phyloP scores from a whole-genome alignment of 2,888 invertebrate species.

The Erynnis tages region DNA sequence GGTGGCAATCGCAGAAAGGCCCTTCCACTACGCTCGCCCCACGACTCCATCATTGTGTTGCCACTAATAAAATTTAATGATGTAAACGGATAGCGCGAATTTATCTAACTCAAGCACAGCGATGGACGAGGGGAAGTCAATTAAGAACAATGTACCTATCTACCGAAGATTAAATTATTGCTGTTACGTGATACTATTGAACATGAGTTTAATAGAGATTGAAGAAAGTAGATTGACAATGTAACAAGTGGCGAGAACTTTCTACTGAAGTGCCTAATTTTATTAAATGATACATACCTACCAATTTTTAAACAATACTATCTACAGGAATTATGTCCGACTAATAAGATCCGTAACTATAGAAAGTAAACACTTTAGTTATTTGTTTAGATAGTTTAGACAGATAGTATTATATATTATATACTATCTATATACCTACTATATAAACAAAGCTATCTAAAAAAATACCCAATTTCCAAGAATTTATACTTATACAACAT shows the following conservation, averaged over 20 bases:
- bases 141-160: slow-evolving; percentile 70
- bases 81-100: slow-evolving; percentile 80
- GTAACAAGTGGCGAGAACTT: slow-evolving; percentile 4
- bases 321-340: neutral
- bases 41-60: slow-evolving; percentile 66
- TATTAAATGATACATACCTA: no score
- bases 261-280: no score
- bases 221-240: slow-evolving; percentile 11
- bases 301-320: no score
- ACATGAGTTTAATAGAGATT: slow-evolving; percentile 29
- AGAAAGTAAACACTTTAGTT: no score
- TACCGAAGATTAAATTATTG: slow-evolving; percentile 57
- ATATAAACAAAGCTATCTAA: no score
- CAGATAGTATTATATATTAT: no score
- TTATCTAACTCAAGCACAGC: slow-evolving; percentile 67
- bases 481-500: no score
- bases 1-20: slow-evolving; percentile 63
- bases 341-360: no score
- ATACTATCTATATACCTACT: no score
- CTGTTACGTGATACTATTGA: slow-evolving; percentile 56
- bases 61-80: slow-evolving; percentile 80
- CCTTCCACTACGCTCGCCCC: slow-evolving; percentile 59
- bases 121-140: slow-evolving; percentile 69
- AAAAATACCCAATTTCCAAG: no score
- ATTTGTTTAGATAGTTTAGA: no score